phyloP scores from a whole-genome alignment of 2,888 invertebrate species.

The Lysandra bellargus region DNA sequence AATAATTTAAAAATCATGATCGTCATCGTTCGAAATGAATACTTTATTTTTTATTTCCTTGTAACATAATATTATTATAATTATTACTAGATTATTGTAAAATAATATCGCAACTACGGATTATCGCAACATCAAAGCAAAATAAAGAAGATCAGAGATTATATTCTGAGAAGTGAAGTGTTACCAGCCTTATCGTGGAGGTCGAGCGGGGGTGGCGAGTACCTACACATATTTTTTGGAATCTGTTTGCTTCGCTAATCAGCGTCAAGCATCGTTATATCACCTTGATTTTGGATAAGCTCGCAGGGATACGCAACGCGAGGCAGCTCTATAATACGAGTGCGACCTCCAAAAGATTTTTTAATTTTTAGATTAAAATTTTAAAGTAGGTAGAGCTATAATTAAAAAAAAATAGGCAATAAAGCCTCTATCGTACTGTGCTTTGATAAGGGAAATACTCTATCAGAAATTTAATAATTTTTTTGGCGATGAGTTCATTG shows the following conservation, averaged over 20 bases:
- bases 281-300: not conserved
- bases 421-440: too few relatives aligned
- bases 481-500: too few relatives aligned
- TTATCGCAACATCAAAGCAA: not conserved
- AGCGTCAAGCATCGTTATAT: not conserved
- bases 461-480: too few relatives aligned
- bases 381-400: too few relatives aligned
- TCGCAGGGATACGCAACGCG: not conserved
- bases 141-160: conserved; percentile 12
- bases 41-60: not conserved
- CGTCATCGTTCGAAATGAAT: not conserved
- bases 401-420: too few relatives aligned
- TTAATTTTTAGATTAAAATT: too few relatives aligned
- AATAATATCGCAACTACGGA: not conserved
- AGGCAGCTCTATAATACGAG: too few relatives aligned
- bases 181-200: not conserved
- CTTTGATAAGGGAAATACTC: too few relatives aligned
- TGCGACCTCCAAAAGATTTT: too few relatives aligned
- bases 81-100: not conserved
- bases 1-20: too few relatives aligned
- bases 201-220: not conserved
- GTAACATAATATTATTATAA: not conserved
- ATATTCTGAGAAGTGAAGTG: conserved; percentile 10
- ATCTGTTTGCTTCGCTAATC: not conserved
- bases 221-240: not conserved